These are phyloP conservation scores for Microplitis demolitor DNA, from an alignment of 1,140 invertebrate species.

Conservation along the genomic window DNA sequence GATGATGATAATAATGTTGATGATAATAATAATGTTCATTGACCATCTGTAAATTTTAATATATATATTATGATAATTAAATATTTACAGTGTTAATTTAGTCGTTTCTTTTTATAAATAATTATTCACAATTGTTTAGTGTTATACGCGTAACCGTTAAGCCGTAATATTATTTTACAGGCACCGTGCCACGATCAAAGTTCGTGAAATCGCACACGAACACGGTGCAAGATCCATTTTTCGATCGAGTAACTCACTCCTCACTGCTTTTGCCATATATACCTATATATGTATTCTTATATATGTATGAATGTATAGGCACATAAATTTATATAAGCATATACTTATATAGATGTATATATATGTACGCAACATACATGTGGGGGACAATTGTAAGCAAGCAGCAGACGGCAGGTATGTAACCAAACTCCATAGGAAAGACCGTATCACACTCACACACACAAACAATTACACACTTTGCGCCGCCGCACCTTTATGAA, in stretches of 20 bases:
- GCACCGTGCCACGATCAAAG: constrained; percentile 21
- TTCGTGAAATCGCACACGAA: constrained; percentile 36
- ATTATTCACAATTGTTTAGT: neutral
- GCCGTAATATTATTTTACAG: constrained; percentile 29
- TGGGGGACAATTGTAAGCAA: no score
- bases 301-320: no score
- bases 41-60: constrained; percentile 40
- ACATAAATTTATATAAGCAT: no score
- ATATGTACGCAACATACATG: no score
- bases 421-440: no score
- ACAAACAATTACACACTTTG: no score
- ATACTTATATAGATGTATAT: neutral
- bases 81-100: constrained; percentile 23
- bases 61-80: neutral
- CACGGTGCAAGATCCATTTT: constrained; percentile 43
- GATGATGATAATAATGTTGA: no score
- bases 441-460: no score
- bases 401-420: no score
- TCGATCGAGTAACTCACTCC: constrained; percentile 35
- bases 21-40: no score
- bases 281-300: neutral
- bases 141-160: constrained; percentile 22
- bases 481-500: no score
- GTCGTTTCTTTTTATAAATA: constrained; percentile 14
- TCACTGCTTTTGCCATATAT: neutral